A percentile compares a stretch with the other conserved stretches of the same genome.
These are phyloP conservation scores for Therioaphis trifolii DNA, from an alignment of 2,888 invertebrate genomes.

Conservation along the genomic window DNA sequence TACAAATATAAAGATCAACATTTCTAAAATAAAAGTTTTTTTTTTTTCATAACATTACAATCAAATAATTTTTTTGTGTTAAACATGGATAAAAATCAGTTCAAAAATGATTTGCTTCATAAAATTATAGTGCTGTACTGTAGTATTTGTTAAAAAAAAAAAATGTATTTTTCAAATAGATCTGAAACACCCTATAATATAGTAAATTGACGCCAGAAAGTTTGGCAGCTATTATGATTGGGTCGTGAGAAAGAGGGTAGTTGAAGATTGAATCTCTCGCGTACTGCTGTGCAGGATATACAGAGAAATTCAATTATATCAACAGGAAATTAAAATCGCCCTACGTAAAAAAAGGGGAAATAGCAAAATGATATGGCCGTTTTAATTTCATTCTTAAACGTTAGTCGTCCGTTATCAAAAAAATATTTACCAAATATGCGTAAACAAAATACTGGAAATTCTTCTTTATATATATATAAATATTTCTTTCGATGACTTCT, in stretches of 20 bases:
- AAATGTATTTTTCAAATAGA: too few species aligned
- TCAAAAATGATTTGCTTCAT: too few species aligned
- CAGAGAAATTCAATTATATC: conserved; percentile 61
- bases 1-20: too few species aligned
- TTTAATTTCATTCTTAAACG: conserved; percentile 45
- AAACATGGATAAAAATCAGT: too few species aligned
- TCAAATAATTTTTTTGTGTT: too few species aligned
- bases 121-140: too few species aligned
- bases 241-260: conserved; percentile 23
- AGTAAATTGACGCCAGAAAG: conserved; percentile 36
- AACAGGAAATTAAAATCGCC: conserved; percentile 62
- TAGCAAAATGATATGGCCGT: conserved; percentile 54
- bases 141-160: too few species aligned
- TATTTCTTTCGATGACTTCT: neutral
- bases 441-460: conserved; percentile 23
- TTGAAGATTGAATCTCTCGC: conserved; percentile 48
- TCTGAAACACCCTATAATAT: too few species aligned
- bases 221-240: conserved; percentile 56
- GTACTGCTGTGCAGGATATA: conserved; percentile 46
- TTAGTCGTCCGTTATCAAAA: conserved; percentile 26
- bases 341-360: conserved; percentile 33
- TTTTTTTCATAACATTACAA: too few species aligned
- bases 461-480: neutral
- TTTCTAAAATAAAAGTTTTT: too few species aligned
- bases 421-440: conserved; percentile 44